Percentiles rank a stretch among this genome's conserved stretches.
phyloP scores from a whole-genome alignment of 2,888 invertebrate genomes.

The Frankliniella intonsa region DNA sequence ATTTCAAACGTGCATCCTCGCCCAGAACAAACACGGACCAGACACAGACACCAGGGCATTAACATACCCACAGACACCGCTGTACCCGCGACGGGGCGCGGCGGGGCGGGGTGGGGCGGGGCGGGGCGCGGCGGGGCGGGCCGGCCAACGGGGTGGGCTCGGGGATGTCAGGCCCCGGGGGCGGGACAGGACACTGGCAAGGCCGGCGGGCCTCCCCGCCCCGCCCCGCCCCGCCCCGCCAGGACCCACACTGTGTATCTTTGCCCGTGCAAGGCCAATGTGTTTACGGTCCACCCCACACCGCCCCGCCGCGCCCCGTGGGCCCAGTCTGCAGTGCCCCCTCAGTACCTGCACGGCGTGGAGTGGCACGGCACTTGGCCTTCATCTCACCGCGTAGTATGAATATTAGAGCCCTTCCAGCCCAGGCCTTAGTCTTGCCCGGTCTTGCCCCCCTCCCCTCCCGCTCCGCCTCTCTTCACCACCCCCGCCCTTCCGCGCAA shows the following conservation, averaged over 20 bases:
- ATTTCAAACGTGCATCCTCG: slow-evolving; percentile 15
- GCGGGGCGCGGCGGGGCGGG: neutral
- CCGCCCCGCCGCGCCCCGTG: too few species aligned
- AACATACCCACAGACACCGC: slow-evolving; percentile 2
- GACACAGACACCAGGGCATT: slow-evolving; percentile 14
- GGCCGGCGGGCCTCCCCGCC: neutral
- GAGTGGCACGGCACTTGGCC: too few species aligned
- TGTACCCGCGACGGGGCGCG: too few species aligned
- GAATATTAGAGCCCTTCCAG: too few species aligned
- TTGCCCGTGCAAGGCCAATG: too few species aligned
- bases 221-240: too few species aligned
- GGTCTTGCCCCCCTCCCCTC: neutral
- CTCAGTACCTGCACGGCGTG: too few species aligned
- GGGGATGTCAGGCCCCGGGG: neutral
- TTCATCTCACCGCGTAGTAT: too few species aligned
- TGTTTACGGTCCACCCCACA: too few species aligned
- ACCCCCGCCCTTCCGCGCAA: neutral
- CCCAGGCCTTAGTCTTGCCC: neutral
- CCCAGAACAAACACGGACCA: slow-evolving; percentile 7
- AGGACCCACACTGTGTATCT: too few species aligned
- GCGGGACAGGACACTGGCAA: neutral
- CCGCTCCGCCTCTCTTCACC: neutral
- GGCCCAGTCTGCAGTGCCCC: too few species aligned
- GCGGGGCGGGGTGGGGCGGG: neutral
- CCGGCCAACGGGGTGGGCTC: too few species aligned